Base-by-base conservation (phyloP, 2,113 vertebrate species). In the Eonycteris spelaea region DNA sequence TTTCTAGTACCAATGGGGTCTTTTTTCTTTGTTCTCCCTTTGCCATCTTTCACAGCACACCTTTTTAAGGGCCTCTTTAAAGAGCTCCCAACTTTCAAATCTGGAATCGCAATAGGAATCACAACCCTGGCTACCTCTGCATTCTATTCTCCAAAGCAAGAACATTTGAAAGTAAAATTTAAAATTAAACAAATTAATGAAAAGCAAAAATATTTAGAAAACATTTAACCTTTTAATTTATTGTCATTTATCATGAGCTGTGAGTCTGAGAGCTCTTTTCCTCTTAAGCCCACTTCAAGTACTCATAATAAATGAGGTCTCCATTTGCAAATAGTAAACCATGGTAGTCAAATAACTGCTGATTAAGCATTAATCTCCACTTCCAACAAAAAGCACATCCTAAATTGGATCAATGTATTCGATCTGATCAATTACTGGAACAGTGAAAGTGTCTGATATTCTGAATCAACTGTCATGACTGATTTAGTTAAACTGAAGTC, bases 321-420 rank as follows among this genome's bases (percentile, higher is more conserved):
- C 38, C 55, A 93, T 87, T 86, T 92, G 84, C 35, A 93, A 71
- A 87, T 75, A 24, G 33, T 40, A 83, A 95, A 22, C 19, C 12
- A 40, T 33, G 26, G 24, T 61, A 90, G 67, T 85, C 67, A 92
- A 74, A 94, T 85, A 95, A 48, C 65, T 91, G 84, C 65, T 87
- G 51, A 85, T 82, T 10, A 57, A 57, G 35, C 63, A 95, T 68
- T 43, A 63, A 88, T 95, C 87, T 95, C 61, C 22, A 53, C 40
- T 95, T 87, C 13, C 33, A 87, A 48, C 83, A 77, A 89, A 83
- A 79, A 65, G 38, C 10, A 68, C 11, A 68, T 73, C n/a, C 67
- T 59, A n/a, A 85, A 57, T 28, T 88, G 77, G 13, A 95, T 65
- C 33, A 2, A 92, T 90, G 43, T 4, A 38, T 73, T 88, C 3